Percentiles rank a stretch among this genome's conserved stretches.
These are phyloP conservation scores for Tetragnatha montana DNA, from an alignment of 2,888 invertebrate species.

Conservation along the genomic window DNA sequence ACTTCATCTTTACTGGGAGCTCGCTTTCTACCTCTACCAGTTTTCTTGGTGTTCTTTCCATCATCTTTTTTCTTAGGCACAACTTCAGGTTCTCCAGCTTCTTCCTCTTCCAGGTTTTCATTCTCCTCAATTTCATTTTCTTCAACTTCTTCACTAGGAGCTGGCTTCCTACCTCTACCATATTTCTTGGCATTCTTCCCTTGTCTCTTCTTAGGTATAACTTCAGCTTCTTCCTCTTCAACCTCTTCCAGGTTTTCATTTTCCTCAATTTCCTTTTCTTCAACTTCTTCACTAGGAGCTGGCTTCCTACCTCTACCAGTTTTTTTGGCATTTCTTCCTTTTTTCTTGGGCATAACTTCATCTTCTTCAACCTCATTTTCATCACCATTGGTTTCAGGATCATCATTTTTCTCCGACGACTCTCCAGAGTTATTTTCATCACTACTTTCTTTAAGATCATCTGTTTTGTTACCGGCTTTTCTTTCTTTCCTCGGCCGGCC, in stretches of 20 bases:
- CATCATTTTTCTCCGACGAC: not conserved
- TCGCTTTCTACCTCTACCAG: not conserved
- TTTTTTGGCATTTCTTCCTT: not conserved
- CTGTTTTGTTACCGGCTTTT: not conserved
- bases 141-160: not conserved
- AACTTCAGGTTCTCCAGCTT: not conserved
- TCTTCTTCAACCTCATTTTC: not conserved
- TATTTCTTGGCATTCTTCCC: not conserved
- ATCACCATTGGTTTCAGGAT: not conserved
- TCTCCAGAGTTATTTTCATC: not conserved
- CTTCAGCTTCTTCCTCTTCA: not conserved
- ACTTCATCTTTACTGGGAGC: not conserved
- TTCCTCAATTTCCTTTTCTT: not conserved
- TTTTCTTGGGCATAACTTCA: not conserved
- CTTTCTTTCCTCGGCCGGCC: not conserved
- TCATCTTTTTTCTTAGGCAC: not conserved
- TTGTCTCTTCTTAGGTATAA: not conserved
- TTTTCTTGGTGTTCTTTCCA: not conserved
- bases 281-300: not conserved
- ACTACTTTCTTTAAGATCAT: not conserved
- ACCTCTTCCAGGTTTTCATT: not conserved
- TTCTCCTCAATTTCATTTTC: not conserved
- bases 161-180: not conserved
- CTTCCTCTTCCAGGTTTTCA: not conserved
- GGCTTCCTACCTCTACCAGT: not conserved